A percentile compares a stretch with the other conserved stretches of the same genome.
Evolutionary conservation across 2,888 invertebrate species (phyloP).

Genomic region (Macrophya annulata): DNA sequence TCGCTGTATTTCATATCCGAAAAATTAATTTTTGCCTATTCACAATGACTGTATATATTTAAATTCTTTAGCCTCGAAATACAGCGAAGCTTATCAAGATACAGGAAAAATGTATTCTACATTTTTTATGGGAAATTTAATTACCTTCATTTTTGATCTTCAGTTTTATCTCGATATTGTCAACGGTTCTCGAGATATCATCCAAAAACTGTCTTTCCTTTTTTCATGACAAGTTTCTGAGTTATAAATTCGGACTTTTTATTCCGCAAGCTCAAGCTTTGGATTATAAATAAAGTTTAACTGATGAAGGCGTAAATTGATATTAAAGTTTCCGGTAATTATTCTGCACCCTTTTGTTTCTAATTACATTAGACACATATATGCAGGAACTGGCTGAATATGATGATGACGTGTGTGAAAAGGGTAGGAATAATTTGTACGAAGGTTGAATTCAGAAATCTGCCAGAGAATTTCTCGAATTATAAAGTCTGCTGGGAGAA

Average conservation of each 20-base stretch:
- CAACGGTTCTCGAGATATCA: not conserved
- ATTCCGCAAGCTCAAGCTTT: not conserved
- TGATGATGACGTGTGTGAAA: not conserved
- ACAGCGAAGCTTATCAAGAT: not conserved
- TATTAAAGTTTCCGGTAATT: not conserved
- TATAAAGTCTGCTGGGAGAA: not conserved
- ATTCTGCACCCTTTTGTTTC: slow-evolving; percentile 4
- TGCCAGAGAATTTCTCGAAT: not conserved
- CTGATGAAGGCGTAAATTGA: not conserved
- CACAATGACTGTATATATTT: not conserved
- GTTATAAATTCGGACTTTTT: not conserved
- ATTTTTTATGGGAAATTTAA: not conserved
- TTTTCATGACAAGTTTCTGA: not conserved
- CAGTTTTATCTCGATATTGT: not conserved
- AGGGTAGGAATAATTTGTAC: not conserved
- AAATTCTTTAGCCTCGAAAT: not conserved
- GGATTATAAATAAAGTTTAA: not conserved
- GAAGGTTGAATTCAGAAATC: not conserved
- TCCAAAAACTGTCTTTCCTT: not conserved
- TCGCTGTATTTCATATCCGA: not conserved
- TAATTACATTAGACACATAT: not conserved
- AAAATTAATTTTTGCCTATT: too few species aligned
- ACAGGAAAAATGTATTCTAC: not conserved
- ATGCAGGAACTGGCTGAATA: not conserved
- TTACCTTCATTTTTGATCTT: not conserved